These are phyloP conservation scores for Enteromius argenteus DNA, from an alignment of 2,797 vertebrate genomes.

Conservation along the genomic window DNA sequence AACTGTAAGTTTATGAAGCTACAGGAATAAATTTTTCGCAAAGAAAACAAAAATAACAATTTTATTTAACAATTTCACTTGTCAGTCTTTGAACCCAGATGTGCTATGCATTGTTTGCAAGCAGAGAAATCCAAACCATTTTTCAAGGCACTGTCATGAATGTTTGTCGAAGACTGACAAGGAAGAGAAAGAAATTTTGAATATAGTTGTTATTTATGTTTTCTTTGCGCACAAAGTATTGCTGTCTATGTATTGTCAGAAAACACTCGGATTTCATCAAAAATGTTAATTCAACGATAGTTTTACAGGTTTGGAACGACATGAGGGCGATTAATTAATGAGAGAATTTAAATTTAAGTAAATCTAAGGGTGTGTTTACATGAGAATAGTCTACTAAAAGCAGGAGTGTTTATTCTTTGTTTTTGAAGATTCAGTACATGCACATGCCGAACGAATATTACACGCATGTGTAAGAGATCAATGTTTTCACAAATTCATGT, in stretches of 20 bases:
- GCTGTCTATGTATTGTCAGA: background rate
- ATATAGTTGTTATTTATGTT: no score
- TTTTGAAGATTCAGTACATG: background rate
- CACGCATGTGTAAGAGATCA: background rate
- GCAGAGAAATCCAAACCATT: no score
- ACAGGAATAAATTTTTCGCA: background rate
- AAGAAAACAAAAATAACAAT: background rate
- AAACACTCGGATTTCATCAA: background rate
- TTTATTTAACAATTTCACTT: no score
- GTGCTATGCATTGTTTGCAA: no score
- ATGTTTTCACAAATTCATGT: background rate
- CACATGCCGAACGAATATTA: background rate
- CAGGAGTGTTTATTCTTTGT: background rate
- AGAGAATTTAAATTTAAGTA: background rate
- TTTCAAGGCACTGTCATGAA: no score
- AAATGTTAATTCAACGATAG: background rate
- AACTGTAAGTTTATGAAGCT: no score
- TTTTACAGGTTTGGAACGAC: background rate
- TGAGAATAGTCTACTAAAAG: background rate
- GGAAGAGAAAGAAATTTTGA: no score
- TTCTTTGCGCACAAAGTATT: no score
- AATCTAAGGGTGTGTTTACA: background rate
- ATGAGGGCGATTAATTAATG: background rate
- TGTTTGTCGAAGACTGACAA: no score
- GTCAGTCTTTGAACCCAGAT: no score